Conservation (phyloP, 2,797 vertebrate species). For the Acrossocheilus fasciatus region DNA sequence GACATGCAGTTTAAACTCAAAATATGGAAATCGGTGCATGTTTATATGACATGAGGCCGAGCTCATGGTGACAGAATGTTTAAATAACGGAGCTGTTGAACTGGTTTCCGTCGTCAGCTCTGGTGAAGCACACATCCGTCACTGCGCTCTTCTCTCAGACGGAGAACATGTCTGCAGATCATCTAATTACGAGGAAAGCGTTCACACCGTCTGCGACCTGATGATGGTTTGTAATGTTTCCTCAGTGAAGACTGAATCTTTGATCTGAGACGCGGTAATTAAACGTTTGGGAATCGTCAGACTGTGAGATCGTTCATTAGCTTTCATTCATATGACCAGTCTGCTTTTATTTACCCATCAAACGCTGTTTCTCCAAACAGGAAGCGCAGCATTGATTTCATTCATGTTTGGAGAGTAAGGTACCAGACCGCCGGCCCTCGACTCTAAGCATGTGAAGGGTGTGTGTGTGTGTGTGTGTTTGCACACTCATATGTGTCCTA, state of each 20-base stretch:
- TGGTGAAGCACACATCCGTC: not conserved
- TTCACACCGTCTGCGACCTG: not conserved
- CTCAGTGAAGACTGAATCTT: not conserved
- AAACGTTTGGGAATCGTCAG: not conserved
- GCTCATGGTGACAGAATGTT: no score
- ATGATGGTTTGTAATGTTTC: not conserved
- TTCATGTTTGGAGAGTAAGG: not conserved
- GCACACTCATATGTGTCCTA: slow-evolving; percentile 20
- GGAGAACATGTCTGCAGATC: not conserved
- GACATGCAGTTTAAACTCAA: not conserved
- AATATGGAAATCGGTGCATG: not conserved
- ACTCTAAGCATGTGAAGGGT: not conserved
- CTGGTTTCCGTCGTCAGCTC: no score
- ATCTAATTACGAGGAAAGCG: not conserved
- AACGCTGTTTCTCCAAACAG: not conserved
- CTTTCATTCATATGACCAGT: not conserved
- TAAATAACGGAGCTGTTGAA: no score
- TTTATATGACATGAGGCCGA: not conserved
- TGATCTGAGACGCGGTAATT: not conserved
- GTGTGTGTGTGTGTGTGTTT: not conserved
- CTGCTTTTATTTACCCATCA: slow-evolving; percentile 36
- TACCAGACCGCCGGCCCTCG: not conserved
- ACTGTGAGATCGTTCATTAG: slow-evolving; percentile 43
- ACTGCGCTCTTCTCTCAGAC: not conserved
- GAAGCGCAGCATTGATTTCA: not conserved